Evolutionary conservation across 2,113 vertebrate genomes (phyloP).

Genomic region (Miniopterus natalensis): DNA sequence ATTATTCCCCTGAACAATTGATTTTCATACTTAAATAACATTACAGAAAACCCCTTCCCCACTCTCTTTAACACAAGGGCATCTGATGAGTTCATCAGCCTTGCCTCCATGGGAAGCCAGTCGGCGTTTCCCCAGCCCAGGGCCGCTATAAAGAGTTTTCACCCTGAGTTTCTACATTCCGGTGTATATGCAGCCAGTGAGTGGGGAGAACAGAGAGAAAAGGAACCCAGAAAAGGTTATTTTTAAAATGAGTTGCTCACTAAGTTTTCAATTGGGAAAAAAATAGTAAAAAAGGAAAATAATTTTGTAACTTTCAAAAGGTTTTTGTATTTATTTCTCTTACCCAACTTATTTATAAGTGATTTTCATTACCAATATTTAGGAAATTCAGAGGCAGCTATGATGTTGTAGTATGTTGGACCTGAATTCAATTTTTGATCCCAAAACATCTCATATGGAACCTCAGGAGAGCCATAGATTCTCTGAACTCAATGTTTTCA

Average conservation of each 20-base stretch:
- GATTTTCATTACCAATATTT: neutral
- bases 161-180: neutral
- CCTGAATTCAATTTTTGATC: neutral
- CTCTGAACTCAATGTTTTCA: slow-evolving; percentile 16
- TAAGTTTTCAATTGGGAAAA: neutral
- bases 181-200: neutral
- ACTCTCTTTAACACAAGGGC: slow-evolving; percentile 5
- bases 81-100: slow-evolving; percentile 1
- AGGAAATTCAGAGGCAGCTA: neutral
- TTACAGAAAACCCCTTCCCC: slow-evolving; percentile 59
- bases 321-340: neutral
- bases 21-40: slow-evolving; percentile 58
- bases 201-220: too few species aligned
- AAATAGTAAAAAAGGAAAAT: neutral
- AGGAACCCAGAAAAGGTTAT: neutral
- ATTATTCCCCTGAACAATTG: neutral
- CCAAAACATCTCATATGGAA: neutral
- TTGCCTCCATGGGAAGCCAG: slow-evolving; percentile 31
- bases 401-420: neutral
- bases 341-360: neutral
- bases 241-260: neutral
- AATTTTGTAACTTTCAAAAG: neutral
- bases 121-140: slow-evolving; percentile 20
- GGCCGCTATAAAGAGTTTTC: slow-evolving; percentile 26
- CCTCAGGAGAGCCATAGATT: neutral